These are phyloP conservation scores for Manis crassicaudata DNA, from an alignment of 2,797 vertebrate species.

Conservation along the genomic window DNA sequence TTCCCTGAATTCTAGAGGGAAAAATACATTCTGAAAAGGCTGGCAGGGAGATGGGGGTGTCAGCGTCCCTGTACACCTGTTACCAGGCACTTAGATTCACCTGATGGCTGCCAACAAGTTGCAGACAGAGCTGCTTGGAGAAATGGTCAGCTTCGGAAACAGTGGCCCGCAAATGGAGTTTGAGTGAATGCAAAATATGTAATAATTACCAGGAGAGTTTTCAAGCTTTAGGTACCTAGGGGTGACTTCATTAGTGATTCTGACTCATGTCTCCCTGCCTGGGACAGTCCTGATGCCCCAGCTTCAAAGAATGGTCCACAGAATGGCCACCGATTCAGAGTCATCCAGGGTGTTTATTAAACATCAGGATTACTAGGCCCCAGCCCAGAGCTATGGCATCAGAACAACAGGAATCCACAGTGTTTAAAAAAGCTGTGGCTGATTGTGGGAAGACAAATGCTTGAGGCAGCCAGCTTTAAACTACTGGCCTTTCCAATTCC, in stretches of 20 bases:
- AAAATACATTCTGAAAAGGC: neutral
- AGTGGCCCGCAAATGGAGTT: neutral
- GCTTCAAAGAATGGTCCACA: neutral
- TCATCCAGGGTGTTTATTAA: neutral
- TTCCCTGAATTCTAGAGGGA: slow-evolving; percentile 5
- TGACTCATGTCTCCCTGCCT: neutral
- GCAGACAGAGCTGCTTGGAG: neutral
- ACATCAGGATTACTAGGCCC: neutral
- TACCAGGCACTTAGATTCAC: neutral
- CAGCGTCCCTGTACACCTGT: neutral
- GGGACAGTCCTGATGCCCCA: neutral
- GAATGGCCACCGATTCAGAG: neutral
- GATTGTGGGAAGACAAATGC: neutral
- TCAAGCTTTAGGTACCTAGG: neutral
- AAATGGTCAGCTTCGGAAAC: slow-evolving; percentile 13
- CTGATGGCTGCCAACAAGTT: neutral
- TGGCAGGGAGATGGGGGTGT: neutral
- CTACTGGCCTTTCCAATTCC: neutral
- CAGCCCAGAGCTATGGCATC: neutral
- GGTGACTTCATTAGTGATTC: neutral
- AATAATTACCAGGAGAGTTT: neutral
- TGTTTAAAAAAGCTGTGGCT: neutral
- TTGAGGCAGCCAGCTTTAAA: neutral
- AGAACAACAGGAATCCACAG: neutral
- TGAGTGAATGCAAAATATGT: neutral